Conservation (phyloP, 1,140 invertebrate genomes). For the Bilobella aurantiaca region DNA sequence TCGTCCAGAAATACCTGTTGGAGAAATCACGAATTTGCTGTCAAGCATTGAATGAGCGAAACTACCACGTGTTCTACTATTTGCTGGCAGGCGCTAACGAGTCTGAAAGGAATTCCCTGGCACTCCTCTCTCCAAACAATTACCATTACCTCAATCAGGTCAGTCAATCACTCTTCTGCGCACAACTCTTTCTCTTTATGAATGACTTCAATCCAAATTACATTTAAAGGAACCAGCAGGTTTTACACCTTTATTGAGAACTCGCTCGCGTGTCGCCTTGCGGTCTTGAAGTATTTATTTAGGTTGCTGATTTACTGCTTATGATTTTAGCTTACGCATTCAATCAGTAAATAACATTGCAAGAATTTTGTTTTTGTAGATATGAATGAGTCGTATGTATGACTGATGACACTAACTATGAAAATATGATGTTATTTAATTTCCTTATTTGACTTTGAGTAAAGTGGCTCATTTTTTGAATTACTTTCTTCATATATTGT, state of each 20-base stretch:
- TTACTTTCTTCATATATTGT: too few relatives aligned
- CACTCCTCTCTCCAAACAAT: slow-evolving; percentile 67
- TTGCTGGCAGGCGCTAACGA: slow-evolving; percentile 78
- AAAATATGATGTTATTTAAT: neutral
- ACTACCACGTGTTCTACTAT: slow-evolving; percentile 98
- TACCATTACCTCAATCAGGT: slow-evolving; percentile 79
- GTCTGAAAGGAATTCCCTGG: slow-evolving; percentile 64
- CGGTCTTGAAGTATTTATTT: too few relatives aligned
- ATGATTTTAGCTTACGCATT: too few relatives aligned
- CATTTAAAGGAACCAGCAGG: too few relatives aligned
- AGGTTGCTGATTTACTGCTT: too few relatives aligned
- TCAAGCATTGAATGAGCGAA: slow-evolving; percentile 84
- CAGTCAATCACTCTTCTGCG: slow-evolving; percentile 23
- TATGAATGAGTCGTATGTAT: too few relatives aligned
- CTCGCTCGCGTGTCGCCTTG: too few relatives aligned
- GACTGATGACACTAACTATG: neutral
- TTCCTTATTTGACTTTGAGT: neutral
- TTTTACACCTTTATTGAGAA: too few relatives aligned
- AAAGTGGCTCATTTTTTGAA: too few relatives aligned
- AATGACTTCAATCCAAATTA: too few relatives aligned
- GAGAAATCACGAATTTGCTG: slow-evolving; percentile 91
- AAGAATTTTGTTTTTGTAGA: too few relatives aligned
- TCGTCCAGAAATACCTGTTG: slow-evolving; percentile 91
- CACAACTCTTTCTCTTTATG: neutral
- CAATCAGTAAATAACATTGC: too few relatives aligned